phyloP scores from a whole-genome alignment of 2,113 vertebrate species.

The Pipra filicauda region DNA sequence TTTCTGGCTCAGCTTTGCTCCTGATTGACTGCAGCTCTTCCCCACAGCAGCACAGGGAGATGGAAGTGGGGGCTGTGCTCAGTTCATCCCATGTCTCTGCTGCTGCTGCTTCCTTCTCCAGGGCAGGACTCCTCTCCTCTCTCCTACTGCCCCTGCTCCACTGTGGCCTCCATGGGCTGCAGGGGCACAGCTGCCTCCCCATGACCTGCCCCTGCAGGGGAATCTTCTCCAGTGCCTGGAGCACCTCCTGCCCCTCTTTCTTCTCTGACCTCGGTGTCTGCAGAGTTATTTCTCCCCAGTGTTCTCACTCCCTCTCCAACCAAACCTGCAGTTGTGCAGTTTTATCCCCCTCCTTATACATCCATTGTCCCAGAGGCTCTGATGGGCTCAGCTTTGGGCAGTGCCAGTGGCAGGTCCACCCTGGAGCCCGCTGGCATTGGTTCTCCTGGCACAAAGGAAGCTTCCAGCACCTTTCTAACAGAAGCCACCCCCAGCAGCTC shows the following conservation, averaged over 20 bases:
- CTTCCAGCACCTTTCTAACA: not conserved
- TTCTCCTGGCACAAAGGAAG: not conserved
- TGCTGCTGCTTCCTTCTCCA: not conserved
- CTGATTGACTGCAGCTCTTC: not conserved
- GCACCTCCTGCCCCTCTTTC: not conserved
- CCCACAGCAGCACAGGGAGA: not conserved
- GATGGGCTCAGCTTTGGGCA: not conserved
- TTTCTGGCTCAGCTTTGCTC: fast-evolving
- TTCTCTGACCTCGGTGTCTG: not conserved
- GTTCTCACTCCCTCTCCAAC: not conserved
- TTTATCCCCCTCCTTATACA: not conserved
- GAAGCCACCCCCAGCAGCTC: not conserved
- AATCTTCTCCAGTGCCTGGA: not conserved
- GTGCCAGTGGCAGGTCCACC: not conserved
- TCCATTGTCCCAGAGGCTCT: fast-evolving
- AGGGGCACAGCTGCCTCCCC: not conserved
- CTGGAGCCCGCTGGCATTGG: not conserved
- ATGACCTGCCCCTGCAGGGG: not conserved
- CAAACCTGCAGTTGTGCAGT: not conserved
- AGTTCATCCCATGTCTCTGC: not conserved
- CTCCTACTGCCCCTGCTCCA: not conserved
- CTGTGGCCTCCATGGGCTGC: not conserved
- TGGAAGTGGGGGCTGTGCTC: not conserved
- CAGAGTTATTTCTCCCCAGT: not conserved
- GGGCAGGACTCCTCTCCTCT: not conserved